Evolutionary conservation across 1,140 invertebrate species (phyloP).

Genomic region (Trichonephila clavipes): DNA sequence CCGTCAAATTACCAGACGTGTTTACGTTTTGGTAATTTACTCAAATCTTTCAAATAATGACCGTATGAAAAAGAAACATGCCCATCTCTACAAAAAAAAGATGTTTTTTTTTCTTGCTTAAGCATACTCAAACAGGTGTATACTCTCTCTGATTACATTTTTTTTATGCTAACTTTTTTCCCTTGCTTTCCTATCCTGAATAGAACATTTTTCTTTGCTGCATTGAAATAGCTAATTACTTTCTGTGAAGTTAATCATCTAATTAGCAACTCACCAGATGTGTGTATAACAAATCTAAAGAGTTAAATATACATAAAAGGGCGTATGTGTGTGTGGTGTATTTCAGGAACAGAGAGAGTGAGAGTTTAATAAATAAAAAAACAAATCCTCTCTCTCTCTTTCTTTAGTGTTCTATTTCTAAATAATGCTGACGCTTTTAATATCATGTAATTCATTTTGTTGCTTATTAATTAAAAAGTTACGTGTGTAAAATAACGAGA

Average conservation of each 20-base stretch:
- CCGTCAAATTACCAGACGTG: no score
- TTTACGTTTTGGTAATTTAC: neutral
- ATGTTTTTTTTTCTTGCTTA: neutral
- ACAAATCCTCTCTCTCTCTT: neutral
- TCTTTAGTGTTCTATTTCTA: neutral
- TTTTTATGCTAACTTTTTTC: neutral
- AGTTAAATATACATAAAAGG: neutral
- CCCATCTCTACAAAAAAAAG: neutral
- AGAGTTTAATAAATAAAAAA: neutral
- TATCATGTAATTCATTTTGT: neutral
- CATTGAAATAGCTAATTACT: constrained; percentile 11
- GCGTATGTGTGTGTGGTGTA: neutral
- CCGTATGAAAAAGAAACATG: neutral
- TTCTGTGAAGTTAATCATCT: constrained; percentile 9
- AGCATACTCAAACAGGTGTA: constrained; percentile 2
- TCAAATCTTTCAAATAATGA: neutral
- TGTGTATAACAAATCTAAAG: constrained; percentile 2
- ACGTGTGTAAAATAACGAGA: no score
- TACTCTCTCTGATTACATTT: constrained; percentile 7
- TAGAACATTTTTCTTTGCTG: neutral
- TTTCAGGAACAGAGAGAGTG: neutral
- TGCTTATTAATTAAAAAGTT: no score
- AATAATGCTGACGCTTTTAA: neutral
- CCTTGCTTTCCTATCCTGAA: neutral
- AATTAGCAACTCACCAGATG: constrained; percentile 21